Evolutionary conservation across 2,797 vertebrate genomes (phyloP), one percentile per base, ranked within the genome.

Genomic region (Micropoecilia bifurca): DNA sequence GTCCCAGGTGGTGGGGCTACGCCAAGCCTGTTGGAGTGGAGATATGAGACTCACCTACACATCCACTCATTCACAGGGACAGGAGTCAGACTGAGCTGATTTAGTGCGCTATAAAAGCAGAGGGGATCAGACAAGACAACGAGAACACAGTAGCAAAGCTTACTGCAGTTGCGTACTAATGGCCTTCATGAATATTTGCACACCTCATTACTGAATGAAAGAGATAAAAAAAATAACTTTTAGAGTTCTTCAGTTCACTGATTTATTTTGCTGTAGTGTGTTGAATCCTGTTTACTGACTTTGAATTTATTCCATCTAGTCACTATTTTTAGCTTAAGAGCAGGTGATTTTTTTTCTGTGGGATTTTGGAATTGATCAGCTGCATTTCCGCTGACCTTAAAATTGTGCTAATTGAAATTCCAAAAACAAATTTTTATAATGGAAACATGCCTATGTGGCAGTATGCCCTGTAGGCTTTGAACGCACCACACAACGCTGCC

Each of bases 21-120:
- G 88, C 88, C 87, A 81, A 91, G 88, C 89, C 91, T 94, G 92
- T 92, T 90, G 91, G 88, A 80, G 75, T 85, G 88, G 87, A 93
- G 92, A 95, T 93, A 93, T 87, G 91, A 91, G 88, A 87, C 83
- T 88, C 89, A 87, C 87, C 90, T 91, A 86, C 79, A 78, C 87
- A 91, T 92, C 86, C 84, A 46, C 85, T 93, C 91, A 88, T 89
- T 93, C 88, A 85, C 87, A 92, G 81, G 90, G 85, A 86, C 79
- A 83, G 75, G 83, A 87, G 86, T 90, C 88, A 90, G 85, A 78
- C 81, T 74, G 74, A 81, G 89, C 83, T 91, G 84, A 89, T 87
- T 83, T 81, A 76, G 78, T 28, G 66, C 14, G 0, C 78, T 74
- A 85, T 68, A 80, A 87, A 82, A 76, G 77, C 88, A 81, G 83